Evolutionary conservation across 2,113 vertebrate genomes (phyloP).

Genomic region (Pterophyllum scalare): DNA sequence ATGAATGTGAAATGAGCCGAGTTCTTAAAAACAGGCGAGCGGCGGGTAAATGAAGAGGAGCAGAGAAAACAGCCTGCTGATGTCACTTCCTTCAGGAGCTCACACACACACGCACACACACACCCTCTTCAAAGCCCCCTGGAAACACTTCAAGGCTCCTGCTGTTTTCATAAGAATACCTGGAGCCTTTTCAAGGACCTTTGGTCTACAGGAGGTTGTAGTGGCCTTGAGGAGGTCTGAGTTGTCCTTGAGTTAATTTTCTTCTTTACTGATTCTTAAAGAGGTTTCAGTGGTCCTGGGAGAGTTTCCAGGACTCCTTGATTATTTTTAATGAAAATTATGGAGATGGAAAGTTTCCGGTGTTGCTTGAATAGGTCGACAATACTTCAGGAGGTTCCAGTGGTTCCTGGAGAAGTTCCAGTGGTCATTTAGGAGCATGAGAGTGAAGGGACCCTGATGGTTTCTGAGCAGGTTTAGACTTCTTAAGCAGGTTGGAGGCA

Average conservation of each 20-base stretch:
- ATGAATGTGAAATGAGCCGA: conserved; percentile 58
- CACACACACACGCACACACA: neutral
- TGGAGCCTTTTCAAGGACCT: neutral
- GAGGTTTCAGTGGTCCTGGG: too few relatives aligned
- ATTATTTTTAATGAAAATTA: too few relatives aligned
- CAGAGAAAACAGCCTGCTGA: neutral
- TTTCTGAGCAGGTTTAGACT: neutral
- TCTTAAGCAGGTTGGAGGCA: neutral
- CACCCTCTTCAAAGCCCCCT: neutral
- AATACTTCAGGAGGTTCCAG: too few relatives aligned
- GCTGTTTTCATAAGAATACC: neutral
- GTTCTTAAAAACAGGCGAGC: conserved; percentile 67
- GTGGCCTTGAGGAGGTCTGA: neutral
- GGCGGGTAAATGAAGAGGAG: conserved; percentile 64
- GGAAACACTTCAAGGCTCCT: neutral
- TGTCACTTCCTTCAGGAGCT: neutral
- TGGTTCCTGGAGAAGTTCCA: too few relatives aligned
- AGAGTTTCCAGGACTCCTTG: too few relatives aligned
- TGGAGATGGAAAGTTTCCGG: too few relatives aligned
- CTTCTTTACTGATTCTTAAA: neutral
- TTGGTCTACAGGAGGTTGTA: neutral
- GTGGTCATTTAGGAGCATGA: too few relatives aligned
- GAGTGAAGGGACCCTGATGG: too few relatives aligned
- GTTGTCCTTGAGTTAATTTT: neutral
- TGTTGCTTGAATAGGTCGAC: too few relatives aligned